phyloP scores from a whole-genome alignment of 2,113 vertebrate species.

The Sceloporus tristichus region DNA sequence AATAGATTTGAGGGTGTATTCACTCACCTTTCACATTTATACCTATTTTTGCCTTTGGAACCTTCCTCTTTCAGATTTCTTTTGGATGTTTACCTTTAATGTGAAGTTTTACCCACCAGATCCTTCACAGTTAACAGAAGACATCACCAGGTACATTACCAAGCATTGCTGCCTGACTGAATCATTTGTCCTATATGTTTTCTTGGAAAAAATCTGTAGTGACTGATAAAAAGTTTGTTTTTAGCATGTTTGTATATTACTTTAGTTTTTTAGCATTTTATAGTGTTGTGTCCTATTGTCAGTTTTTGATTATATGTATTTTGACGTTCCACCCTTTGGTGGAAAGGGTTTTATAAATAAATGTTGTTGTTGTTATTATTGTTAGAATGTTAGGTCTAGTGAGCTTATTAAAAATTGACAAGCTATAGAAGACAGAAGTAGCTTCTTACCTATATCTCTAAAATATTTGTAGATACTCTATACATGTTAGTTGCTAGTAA shows the following conservation, averaged over 20 bases:
- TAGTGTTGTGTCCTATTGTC: no score
- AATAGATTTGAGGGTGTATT: not conserved
- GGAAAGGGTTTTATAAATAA: no score
- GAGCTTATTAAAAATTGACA: not conserved
- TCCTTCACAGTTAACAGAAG: constrained; percentile 93
- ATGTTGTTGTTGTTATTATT: no score
- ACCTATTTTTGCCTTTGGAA: not conserved
- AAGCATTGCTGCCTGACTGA: not conserved
- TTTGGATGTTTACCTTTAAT: constrained; percentile 95
- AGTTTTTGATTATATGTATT: no score
- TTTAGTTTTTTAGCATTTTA: no score
- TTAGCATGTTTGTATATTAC: no score
- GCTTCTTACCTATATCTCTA: not conserved
- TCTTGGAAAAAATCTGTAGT: not conserved
- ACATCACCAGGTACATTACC: constrained; percentile 91
- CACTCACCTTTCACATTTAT: not conserved
- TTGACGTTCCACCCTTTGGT: no score
- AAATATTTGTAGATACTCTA: not conserved
- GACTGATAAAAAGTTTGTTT: no score
- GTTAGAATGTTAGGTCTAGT: not conserved
- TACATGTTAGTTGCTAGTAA: not conserved
- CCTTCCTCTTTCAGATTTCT: constrained; percentile 83
- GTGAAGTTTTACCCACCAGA: constrained; percentile 99
- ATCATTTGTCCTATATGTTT: not conserved
- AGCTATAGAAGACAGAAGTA: not conserved